Evolutionary conservation across 1,140 invertebrate species (phyloP), one percentile per base, ranked within the genome.

Genomic region (Cherax quadricarinatus): DNA sequence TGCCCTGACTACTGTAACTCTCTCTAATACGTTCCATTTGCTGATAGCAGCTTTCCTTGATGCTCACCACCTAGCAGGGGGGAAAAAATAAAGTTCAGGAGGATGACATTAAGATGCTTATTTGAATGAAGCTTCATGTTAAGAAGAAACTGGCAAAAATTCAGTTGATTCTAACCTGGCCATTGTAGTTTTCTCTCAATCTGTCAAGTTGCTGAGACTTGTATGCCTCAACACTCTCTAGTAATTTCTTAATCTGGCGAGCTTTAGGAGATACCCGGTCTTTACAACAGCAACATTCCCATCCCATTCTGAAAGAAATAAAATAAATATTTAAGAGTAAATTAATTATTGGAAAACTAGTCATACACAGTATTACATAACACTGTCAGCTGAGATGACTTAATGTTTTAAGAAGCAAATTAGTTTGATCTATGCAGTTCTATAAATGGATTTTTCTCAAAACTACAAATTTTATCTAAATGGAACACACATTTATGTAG

Each of bases 1-100:
- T 97, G 48, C 97, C 97, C 95, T 99, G 98, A 21, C 96, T 96
- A 93, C 97, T 97, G 95, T 99, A 99, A 94, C 98, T 99, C 94
- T 97, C 98, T 94, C 98, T 96, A 90, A 99, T 98, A 96, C 97
- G 98, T 94, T 99, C 98, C 95, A 99, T 97, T 96, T 99, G 98
- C 94, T 98, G 97, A 18, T 97, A 96, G 94, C 98, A 99, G 94
- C 99, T 99, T 94, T 99, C 98, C 94, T 98, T 97, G 92, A 99
- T 98, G 93, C 97, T 96, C 94, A 97, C 97, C 79, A 98, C 97
- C 97, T 98, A 94, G 21, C 89, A 88, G 78, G 92, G 89, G 89
- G 88, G 86, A 93, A 53, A 92, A 60, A 83, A 86, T 57, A 83
- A 89, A 88, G 49, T 88, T 86, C 62, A 57, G n/a, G 21, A 41